phyloP scores from a whole-genome alignment of 1,140 invertebrate species.

The Hycleus phaleratus region DNA sequence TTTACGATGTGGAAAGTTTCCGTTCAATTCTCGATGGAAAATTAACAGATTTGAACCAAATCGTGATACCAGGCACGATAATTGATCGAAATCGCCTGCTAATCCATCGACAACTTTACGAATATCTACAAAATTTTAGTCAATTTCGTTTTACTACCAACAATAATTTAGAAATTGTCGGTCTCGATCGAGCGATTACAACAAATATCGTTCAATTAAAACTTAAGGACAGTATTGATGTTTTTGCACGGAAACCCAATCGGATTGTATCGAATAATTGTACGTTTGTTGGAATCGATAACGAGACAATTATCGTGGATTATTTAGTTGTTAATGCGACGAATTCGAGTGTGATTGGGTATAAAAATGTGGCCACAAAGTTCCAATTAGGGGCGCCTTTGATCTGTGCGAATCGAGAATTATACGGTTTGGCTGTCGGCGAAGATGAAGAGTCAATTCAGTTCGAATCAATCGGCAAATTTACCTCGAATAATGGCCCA shows the following conservation, averaged over 20 bases:
- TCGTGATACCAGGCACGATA: too few species aligned
- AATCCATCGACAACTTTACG: background rate
- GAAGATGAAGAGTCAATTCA: background rate
- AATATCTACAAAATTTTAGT: background rate
- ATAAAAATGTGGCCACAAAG: background rate
- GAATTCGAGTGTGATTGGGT: background rate
- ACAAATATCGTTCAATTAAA: background rate
- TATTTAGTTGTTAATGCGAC: background rate
- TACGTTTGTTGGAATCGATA: background rate
- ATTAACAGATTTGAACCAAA: constrained; percentile 3
- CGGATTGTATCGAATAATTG: background rate
- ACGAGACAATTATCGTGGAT: background rate
- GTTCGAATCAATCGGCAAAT: too few species aligned
- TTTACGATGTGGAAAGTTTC: constrained; percentile 8
- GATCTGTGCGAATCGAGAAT: constrained; percentile 1
- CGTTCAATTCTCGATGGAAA: constrained; percentile 5
- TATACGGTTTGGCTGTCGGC: constrained; percentile 6
- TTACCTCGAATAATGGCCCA: too few species aligned
- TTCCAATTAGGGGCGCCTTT: constrained; percentile 12
- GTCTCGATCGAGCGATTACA: background rate
- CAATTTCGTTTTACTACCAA: too few species aligned
- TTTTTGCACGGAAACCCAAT: background rate
- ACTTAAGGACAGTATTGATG: background rate
- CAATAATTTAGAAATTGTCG: too few species aligned
- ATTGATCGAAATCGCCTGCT: too few species aligned